Evolutionary conservation across 2,113 vertebrate species (phyloP).

Genomic region (Cryptotis parvus): DNA sequence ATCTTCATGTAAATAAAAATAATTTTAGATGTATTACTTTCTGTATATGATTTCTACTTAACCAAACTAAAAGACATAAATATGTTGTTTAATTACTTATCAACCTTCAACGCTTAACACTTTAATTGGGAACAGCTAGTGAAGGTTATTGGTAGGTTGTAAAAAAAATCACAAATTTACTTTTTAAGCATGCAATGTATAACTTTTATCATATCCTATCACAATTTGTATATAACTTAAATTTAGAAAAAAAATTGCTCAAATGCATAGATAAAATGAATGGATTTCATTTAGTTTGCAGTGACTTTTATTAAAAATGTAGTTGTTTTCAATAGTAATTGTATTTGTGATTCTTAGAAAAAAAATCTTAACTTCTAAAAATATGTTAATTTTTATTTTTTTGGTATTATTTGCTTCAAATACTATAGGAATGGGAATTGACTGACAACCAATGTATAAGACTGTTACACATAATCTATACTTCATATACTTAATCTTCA

Average conservation of each 20-base stretch:
- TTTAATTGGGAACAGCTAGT: not conserved
- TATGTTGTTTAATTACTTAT: not conserved
- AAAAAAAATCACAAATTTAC: not conserved
- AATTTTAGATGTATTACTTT: slow-evolving; percentile 1
- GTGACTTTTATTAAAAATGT: not conserved
- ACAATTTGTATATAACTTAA: not conserved
- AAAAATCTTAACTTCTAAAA: slow-evolving; percentile 25
- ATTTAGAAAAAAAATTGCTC: slow-evolving; percentile 25
- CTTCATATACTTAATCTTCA: too few species aligned
- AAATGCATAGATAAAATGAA: not conserved
- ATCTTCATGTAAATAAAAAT: slow-evolving; percentile 32
- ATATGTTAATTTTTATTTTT: not conserved
- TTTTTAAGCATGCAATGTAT: not conserved
- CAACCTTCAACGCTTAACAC: not conserved
- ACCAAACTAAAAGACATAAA: not conserved
- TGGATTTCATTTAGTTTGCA: not conserved
- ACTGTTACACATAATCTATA: too few species aligned
- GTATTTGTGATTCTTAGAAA: not conserved
- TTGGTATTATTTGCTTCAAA: slow-evolving; percentile 5
- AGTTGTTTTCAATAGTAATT: not conserved
- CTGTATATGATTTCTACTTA: slow-evolving; percentile 10
- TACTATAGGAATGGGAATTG: not conserved
- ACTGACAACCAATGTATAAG: not conserved
- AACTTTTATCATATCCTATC: not conserved
- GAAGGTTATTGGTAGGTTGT: not conserved